These are phyloP conservation scores for Phorcus lineatus DNA, from an alignment of 2,888 invertebrate genomes.

Conservation along the genomic window DNA sequence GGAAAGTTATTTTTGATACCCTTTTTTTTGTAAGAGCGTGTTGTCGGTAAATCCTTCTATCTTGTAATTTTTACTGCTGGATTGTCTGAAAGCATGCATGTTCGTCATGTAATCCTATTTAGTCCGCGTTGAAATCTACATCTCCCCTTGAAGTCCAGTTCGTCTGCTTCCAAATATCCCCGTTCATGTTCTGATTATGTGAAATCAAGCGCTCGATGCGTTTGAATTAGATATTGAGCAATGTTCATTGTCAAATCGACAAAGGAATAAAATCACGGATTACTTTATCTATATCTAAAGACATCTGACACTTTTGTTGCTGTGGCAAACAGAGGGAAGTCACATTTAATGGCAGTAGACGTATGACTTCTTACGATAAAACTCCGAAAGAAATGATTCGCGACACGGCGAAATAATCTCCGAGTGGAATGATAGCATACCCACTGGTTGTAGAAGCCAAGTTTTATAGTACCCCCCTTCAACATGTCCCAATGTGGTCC, in stretches of 20 bases:
- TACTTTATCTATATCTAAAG: not conserved
- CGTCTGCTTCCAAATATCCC: too few species aligned
- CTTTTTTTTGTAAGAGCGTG: too few species aligned
- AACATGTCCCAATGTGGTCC: not conserved
- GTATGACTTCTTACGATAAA: not conserved
- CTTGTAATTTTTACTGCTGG: too few species aligned
- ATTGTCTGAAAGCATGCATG: too few species aligned
- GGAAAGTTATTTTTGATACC: too few species aligned
- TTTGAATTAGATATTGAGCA: not conserved
- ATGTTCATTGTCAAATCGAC: not conserved
- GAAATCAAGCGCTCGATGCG: not conserved
- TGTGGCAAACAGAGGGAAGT: constrained; percentile 1
- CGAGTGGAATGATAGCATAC: constrained; percentile 8
- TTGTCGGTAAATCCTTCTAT: too few species aligned
- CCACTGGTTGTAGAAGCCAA: not conserved
- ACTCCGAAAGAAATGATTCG: not conserved
- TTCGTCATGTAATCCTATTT: too few species aligned
- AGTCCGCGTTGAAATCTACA: too few species aligned
- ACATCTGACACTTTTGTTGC: constrained; percentile 17
- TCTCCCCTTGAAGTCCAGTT: too few species aligned
- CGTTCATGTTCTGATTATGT: too few species aligned
- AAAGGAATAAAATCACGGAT: not conserved
- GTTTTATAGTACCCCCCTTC: not conserved
- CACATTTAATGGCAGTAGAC: not conserved
- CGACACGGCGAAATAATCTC: not conserved